Base-by-base conservation (phyloP, 2,888 invertebrate genomes). In the Abscondita cerata region DNA sequence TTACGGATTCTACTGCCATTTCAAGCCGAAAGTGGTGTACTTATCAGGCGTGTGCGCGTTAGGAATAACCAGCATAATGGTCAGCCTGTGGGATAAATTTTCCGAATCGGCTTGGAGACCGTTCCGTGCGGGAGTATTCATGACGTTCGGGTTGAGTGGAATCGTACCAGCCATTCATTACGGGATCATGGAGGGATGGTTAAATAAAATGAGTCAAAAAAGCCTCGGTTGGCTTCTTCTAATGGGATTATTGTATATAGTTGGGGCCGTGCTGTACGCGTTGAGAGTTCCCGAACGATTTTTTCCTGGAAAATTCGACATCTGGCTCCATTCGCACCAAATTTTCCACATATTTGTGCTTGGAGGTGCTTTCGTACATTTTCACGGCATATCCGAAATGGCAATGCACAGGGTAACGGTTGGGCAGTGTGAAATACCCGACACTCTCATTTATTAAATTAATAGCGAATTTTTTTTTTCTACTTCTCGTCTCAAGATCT, bases 291-390 rank as follows among this genome's bases (percentile, higher is more conserved):
- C 99, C 12, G 99, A 99, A 82, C 84, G 99, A 67, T 97, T 95
- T 87, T 98, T 98, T 82, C 99, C 99, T 5, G 93, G 93, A 66
- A 92, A 90, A 81, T 94, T 96, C 84, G 99, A 99, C 83, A 95
- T 98, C 76, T 98, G 98, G 93, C 96, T 97, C 83, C 99, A 99
- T 83, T 98, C 98, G 55, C 99, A 99, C 82, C 99, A 99, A 84
- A 93, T 99, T 75, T 99, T 99, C 86, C 99, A 99, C 78, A 91
- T 98, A 38, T 88, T 98, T 76, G 99, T 99, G 65, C 91, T 99
- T 75, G 92, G 95, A n/a, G 99, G 98, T 15, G 98, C 99, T 0
- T 95, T 98, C 78, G 98, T 99, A 54, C 99, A 99, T 81, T 98
- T 96, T 79, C 97, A 98, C 76, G 98, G 98, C 51, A 98, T 99